Conservation (phyloP, 2,113 vertebrate genomes). For the Daubentonia madagascariensis region DNA sequence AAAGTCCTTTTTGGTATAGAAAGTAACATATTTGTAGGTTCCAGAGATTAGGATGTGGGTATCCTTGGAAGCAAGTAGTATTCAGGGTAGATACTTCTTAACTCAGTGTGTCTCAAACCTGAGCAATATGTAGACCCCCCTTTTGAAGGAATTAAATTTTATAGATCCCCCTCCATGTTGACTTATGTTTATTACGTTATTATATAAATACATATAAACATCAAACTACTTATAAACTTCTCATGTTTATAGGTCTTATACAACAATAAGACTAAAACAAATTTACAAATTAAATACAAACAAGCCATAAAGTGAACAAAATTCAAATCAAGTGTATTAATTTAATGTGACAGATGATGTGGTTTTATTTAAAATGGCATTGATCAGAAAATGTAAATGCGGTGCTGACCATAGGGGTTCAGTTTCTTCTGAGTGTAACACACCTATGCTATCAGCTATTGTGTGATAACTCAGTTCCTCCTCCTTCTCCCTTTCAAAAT, state of each 20-base stretch:
- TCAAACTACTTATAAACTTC: conserved; percentile 14
- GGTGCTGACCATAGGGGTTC: not conserved
- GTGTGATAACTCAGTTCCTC: not conserved
- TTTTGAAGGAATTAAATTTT: conserved; percentile 40
- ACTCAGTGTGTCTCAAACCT: conserved; percentile 19
- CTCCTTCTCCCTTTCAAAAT: not conserved
- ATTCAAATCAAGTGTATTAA: not conserved
- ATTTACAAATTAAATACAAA: conserved; percentile 36
- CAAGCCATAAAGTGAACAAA: not conserved
- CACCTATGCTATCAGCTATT: accelerated
- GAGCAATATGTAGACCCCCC: not conserved
- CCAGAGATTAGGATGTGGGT: not conserved
- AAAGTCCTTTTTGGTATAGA: not conserved
- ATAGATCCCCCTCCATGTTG: not conserved
- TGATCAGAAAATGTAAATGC: not conserved
- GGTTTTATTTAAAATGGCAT: not conserved
- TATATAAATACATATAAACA: not conserved
- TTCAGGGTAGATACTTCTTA: not conserved
- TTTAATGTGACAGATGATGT: not conserved
- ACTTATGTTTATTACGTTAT: conserved; percentile 27
- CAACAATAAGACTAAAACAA: not conserved
- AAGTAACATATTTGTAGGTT: not conserved
- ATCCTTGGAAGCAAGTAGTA: not conserved
- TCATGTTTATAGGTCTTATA: not conserved
- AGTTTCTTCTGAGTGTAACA: not conserved